Conservation (phyloP, 2,888 invertebrate species). For the Teinopalpus imperialis region DNA sequence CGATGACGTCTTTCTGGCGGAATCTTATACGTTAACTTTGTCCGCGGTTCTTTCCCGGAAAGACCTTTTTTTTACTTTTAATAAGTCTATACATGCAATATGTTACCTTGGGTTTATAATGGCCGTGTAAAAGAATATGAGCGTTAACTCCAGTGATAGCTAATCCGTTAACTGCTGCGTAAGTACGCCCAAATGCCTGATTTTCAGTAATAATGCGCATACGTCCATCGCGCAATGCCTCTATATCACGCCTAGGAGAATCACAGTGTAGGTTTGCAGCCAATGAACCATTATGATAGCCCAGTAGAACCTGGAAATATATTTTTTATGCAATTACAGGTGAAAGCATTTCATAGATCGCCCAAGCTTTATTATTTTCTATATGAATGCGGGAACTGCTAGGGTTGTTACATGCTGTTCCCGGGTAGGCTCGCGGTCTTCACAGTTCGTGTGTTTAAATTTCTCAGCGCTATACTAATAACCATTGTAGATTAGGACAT, state of each 20-base stretch:
- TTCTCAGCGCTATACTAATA: too few relatives aligned
- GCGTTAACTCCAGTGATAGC: constrained; percentile 57
- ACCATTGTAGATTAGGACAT: too few relatives aligned
- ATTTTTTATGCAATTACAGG: background rate
- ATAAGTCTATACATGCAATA: too few relatives aligned
- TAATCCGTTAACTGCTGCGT: constrained; percentile 54
- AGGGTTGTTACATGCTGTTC: too few relatives aligned
- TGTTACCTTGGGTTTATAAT: constrained; percentile 38
- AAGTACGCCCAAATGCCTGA: constrained; percentile 78
- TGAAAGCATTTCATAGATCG: background rate
- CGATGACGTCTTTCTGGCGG: too few relatives aligned
- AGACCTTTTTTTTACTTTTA: too few relatives aligned
- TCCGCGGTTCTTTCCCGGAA: too few relatives aligned
- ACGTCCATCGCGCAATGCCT: constrained; percentile 74
- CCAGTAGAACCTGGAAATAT: constrained; percentile 70
- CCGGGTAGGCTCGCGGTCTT: too few relatives aligned
- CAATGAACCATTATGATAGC: constrained; percentile 85
- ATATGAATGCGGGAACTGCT: too few relatives aligned
- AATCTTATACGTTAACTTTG: too few relatives aligned
- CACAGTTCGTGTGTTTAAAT: too few relatives aligned
- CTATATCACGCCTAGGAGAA: constrained; percentile 75
- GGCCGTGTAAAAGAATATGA: constrained; percentile 56
- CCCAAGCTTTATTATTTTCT: too few relatives aligned
- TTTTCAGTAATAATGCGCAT: constrained; percentile 81
- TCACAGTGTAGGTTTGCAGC: constrained; percentile 88